Evolutionary conservation across 2,797 vertebrate genomes (phyloP), one percentile per base, ranked within the genome.

Genomic region (Enteromius unitaeniatus): DNA sequence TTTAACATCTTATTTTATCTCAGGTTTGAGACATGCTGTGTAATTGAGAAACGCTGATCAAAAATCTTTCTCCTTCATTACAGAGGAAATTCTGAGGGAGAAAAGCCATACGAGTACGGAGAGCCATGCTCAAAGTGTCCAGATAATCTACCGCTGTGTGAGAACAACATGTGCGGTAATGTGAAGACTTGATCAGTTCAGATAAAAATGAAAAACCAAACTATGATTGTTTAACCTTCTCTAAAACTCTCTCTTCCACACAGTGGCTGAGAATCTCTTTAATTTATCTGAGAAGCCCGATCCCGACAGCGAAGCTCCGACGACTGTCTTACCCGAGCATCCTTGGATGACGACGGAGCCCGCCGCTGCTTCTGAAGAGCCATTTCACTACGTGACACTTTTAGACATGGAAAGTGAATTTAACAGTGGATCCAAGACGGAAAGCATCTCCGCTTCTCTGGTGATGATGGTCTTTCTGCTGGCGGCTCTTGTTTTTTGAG

Each of bases 71-170:
- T 3, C n/a, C 3, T 40, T 45, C 2, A 23, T 73, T 62, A 28
- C 37, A 88, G 85, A 60, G 87, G 81, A 40, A 84, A 88, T 65
- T 1, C 28, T 14, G 0, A 8, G 1, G 81, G 19, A 62, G 0
- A 37, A 2, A 37, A 14, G 4, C 87, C 87, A 28, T 88, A 88
- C n/a, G 19, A 49, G 58, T 9, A 6, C 26, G 87, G 87, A 79
- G 0, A 17, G 1, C 45, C 85, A 0, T 88, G 87, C 26, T 86
- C 85, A 10, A 40, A 70, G 11, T 88, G 87, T 62, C 84, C 85
- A 65, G n/a, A 45, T 0, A 1, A 34, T 0, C 1, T 10, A 7
- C 0, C 13, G 4, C 0, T 0, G 3, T 88, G 87, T 51, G 7
- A 85, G 3, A 0, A 47, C 4, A 68, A 74, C 0, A 17, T 31